Percentiles rank a stretch among this genome's conserved stretches.
These are phyloP conservation scores for Trematomus loennbergii DNA, from an alignment of 2,113 vertebrate genomes.

Conservation along the genomic window DNA sequence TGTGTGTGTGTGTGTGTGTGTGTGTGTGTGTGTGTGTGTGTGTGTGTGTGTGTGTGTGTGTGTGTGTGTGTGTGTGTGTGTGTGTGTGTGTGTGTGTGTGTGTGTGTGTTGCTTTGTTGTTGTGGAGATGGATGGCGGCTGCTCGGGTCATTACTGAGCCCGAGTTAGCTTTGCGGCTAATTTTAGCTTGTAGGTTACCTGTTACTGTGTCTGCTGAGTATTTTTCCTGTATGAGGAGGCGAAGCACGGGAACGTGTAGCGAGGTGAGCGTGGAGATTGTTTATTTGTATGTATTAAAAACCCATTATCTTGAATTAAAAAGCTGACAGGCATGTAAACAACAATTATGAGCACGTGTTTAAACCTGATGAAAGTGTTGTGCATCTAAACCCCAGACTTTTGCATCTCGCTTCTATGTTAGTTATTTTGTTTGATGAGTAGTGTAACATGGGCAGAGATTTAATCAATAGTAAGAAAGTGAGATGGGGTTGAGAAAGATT, in stretches of 20 bases:
- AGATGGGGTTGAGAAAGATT: no score
- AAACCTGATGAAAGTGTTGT: not conserved
- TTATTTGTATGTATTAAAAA: not conserved
- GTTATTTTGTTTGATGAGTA: no score
- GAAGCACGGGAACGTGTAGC: constrained; percentile 22
- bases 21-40: no score
- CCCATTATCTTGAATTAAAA: not conserved
- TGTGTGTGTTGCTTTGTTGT: constrained; percentile 43
- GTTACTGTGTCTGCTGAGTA: constrained; percentile 8
- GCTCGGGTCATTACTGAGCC: constrained; percentile 53
- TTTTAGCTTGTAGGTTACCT: constrained; percentile 57
- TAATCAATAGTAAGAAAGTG: no score
- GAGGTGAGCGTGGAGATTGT: not conserved
- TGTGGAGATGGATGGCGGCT: constrained; percentile 57
- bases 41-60: no score
- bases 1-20: no score
- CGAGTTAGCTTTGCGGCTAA: constrained; percentile 52
- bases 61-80: no score
- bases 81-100: not conserved
- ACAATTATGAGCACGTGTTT: not conserved
- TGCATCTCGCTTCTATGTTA: no score
- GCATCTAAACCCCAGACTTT: not conserved
- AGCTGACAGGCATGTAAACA: not conserved
- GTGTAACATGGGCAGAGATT: no score
- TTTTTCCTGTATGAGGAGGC: not conserved